Evolutionary conservation across 64 coral and sea anemone species (phyloP), one percentile per base, ranked within the genome.

Genomic region (Acropora yongei): DNA sequence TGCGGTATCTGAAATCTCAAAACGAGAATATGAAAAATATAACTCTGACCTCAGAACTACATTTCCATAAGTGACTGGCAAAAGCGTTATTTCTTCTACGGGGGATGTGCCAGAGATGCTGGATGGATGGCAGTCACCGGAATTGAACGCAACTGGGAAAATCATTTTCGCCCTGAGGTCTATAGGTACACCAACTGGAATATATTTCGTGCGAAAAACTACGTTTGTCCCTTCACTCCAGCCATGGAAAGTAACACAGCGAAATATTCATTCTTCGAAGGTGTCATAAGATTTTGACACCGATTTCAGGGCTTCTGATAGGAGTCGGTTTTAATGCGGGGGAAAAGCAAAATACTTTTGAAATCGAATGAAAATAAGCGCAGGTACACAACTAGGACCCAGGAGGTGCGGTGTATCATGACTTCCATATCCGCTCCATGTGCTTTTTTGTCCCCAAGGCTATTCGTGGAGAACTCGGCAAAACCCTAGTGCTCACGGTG

Each of bases 81-180:
- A n/a, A 20, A 40, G 11, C 83, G 83, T 48, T 43, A 18, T 66
- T 86, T 86, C 83, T 71, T 86, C 39, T 81, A 81, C 30, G 79
- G 79, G 5, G 79, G 79, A 42, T 81, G 79, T 41, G 19, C 4
- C 12, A 0, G 0, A 0, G 79, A 81, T 81, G 6, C 53, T 30
- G 79, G 79, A 17, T 80, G 78, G 78, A 80, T 80, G 78, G 5
- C 12, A 18, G 17, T 80, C 8, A 80, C 49, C 3, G 55, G 30
- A 2, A 6, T 5, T 3, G 0, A 40, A 7, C 60, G 79, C 39
- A 7, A 1, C 1, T 81, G 79, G 79, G 79, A 81, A 49, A 60
- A 40, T 7, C 79, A 42, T 55, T 81, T 41, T 18, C 10, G 18
- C n/a, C 79, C 79, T 41, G 9, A 39, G 7, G 41, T 42, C 20